Base-by-base conservation (phyloP, 2,113 vertebrate genomes). In the Brachionichthys hirsutus region DNA sequence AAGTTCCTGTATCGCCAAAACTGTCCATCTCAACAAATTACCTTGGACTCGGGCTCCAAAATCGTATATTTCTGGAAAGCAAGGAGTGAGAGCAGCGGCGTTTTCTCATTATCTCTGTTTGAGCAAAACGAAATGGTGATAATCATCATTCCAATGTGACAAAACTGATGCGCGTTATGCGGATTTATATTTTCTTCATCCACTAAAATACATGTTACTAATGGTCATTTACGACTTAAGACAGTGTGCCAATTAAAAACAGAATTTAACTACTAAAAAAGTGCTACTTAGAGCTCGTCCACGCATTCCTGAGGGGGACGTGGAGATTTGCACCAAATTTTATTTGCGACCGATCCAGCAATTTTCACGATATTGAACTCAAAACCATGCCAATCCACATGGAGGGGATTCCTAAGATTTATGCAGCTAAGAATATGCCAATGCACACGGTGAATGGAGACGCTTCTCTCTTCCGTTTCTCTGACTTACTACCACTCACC, bases 1-100 rank as follows among this genome's bases (percentile, higher is more conserved):
- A 62, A 54, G 66, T 54, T 78, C 52, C 57, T 69, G n/a, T 67
- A 49, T 51, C 19, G 68, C 75, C 77, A 81, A 75, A 30, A 83
- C 20, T 57, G 68, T 77, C 67, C 69, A 69, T 70, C 58, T 62
- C 51, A 72, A 67, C 41, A 54, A 72, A 75, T 76, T 65, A 71
- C 52, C 56, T 60, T 13, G 54, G 50, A 34, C 36, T 81, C 62
- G 45, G 24, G 34, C 48, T 36, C n/a, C 52, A 44, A 56, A 54
- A 54, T 48, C 58, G 67, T 59, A 70, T 53, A 67, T 49, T 52
- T 57, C 66, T 48, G 34, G 12, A n/a, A 61, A 59, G 67, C 55
- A 58, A 50, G 60, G 70, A 43, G 12, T 34, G 6, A 18, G 52
- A 9, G 17, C 16, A 0, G 3, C 50, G 19, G 59, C 49, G 38